Conservation (phyloP, 1,140 invertebrate genomes). For the Spodoptera litura region DNA sequence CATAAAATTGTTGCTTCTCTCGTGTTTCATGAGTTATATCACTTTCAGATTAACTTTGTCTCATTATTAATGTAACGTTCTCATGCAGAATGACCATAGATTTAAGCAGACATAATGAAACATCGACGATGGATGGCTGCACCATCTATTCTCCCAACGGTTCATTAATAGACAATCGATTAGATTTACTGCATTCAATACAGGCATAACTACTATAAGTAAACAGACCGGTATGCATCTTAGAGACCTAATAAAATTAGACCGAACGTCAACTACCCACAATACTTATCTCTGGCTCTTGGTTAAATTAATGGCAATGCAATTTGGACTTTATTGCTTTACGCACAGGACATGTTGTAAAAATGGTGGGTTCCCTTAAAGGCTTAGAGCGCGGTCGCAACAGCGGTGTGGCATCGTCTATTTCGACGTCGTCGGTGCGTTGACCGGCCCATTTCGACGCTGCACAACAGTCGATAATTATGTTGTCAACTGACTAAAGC, state of each 20-base stretch:
- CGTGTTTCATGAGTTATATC: conserved; percentile 6
- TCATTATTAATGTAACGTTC: conserved; percentile 9
- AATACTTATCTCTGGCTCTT: conserved; percentile 29
- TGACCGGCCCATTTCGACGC: conserved; percentile 68
- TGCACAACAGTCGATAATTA: conserved; percentile 77
- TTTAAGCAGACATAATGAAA: conserved; percentile 40
- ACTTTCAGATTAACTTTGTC: conserved; percentile 27
- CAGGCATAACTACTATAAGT: conserved; percentile 11
- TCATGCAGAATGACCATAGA: conserved; percentile 22
- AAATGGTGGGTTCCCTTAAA: conserved; percentile 41
- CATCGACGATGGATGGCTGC: conserved; percentile 25
- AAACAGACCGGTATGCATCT: conserved; percentile 24
- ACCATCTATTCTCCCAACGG: conserved; percentile 39
- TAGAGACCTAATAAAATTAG: conserved; percentile 39
- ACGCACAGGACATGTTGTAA: conserved; percentile 20
- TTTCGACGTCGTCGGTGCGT: conserved; percentile 61
- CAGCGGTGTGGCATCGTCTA: conserved; percentile 52
- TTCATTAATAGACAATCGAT: conserved; percentile 37
- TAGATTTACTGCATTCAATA: conserved; percentile 40
- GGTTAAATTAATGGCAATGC: conserved; percentile 5
- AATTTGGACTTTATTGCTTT: conserved; percentile 39
- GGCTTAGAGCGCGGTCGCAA: conserved; percentile 44
- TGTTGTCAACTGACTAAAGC: conserved; percentile 79
- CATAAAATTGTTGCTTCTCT: conserved; percentile 24
- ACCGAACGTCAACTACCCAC: conserved; percentile 22